Evolutionary conservation across 1,140 invertebrate genomes (phyloP).

Genomic region (Nasonia giraulti): DNA sequence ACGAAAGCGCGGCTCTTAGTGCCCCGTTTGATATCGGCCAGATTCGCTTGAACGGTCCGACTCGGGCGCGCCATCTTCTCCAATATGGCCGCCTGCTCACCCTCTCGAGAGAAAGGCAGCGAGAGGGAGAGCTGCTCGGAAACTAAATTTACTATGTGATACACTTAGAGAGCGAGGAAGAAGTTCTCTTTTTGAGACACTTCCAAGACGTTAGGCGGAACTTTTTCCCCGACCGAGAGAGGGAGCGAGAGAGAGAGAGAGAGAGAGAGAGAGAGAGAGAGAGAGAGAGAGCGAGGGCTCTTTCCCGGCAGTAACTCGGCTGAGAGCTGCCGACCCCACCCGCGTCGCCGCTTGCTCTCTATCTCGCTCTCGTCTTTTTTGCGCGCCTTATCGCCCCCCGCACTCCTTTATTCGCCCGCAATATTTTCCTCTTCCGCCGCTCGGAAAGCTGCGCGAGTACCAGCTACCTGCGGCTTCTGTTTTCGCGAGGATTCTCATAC

Average conservation of each 20-base stretch:
- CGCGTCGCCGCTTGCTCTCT: conserved; percentile 17
- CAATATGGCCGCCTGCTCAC: conserved; percentile 58
- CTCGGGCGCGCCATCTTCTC: conserved; percentile 62
- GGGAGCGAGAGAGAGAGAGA: not conserved
- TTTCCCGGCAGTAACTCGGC: conserved; percentile 26
- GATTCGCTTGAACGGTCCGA: conserved; percentile 72
- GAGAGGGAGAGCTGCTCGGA: conserved; percentile 53
- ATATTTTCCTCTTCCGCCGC: conserved; percentile 37
- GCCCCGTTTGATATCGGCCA: conserved; percentile 72
- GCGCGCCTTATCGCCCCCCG: not conserved
- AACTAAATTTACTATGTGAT: conserved; percentile 75
- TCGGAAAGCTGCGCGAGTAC: conserved; percentile 1
- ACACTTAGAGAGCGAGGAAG: conserved; percentile 66
- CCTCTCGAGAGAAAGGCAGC: conserved; percentile 51
- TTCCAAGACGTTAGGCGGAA: conserved; percentile 69
- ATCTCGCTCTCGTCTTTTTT: not conserved
- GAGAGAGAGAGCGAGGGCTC: not conserved
- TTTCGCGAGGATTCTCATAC: not conserved
- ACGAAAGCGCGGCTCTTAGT: conserved; percentile 72
- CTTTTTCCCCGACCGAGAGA: conserved; percentile 56
- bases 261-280: too few species aligned
- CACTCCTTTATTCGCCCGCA: conserved; percentile 47
- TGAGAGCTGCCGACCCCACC: conserved; percentile 29
- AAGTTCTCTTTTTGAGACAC: conserved; percentile 70
- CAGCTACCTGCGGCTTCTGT: not conserved